A percentile compares a stretch with the other conserved stretches of the same genome.
Evolutionary conservation across 2,113 vertebrate genomes (phyloP).

Genomic region (Rutilus rutilus): DNA sequence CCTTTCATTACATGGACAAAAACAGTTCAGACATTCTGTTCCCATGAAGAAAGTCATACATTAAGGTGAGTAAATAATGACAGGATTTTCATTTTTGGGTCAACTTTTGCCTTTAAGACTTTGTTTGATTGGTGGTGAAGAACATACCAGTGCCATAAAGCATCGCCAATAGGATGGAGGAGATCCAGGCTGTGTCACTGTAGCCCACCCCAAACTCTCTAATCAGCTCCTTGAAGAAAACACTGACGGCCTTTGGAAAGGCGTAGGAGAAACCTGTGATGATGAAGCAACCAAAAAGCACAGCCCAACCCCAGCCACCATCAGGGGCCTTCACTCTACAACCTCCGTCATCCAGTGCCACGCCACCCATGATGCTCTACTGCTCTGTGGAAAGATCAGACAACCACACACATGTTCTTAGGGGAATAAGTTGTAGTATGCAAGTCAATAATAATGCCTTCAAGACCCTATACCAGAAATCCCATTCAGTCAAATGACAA

Average conservation of each 20-base stretch:
- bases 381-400: neutral
- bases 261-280: constrained; percentile 97
- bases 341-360: constrained; percentile 77
- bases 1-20: neutral
- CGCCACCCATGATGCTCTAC: constrained; percentile 83
- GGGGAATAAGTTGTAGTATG: neutral
- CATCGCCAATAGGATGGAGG: constrained; percentile 94
- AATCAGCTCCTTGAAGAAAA: constrained; percentile 95
- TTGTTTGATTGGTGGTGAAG: neutral
- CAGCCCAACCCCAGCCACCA: constrained; percentile 94
- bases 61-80: neutral
- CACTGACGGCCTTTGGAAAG: constrained; percentile 93
- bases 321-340: constrained; percentile 84
- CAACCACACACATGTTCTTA: neutral
- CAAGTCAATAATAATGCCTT: neutral
- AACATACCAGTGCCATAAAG: constrained; percentile 90
- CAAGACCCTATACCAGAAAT: neutral
- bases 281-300: constrained; percentile 89
- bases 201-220: constrained; percentile 88
- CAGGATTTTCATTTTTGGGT: neutral
- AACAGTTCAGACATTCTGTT: neutral
- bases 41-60: neutral
- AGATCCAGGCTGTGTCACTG: constrained; percentile 94
- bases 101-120: neutral
- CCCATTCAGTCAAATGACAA: neutral